phyloP scores from a whole-genome alignment of 2,888 invertebrate species.

The Rhogogaster chlorosoma region DNA sequence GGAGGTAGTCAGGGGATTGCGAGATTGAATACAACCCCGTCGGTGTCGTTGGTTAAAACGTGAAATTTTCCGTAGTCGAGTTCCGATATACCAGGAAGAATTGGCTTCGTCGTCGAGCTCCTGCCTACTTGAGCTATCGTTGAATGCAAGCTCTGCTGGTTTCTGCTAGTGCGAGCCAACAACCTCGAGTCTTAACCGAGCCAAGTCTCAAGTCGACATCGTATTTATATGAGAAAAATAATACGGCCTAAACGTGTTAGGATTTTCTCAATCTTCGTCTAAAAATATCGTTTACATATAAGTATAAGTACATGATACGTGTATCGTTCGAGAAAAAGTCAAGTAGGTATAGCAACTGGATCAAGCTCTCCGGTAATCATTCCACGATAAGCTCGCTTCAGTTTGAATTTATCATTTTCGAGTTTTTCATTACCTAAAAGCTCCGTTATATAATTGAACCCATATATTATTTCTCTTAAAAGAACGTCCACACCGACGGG shows the following conservation, averaged over 20 bases:
- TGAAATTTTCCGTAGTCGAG: constrained; percentile 19
- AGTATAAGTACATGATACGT: background rate
- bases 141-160: constrained; percentile 43
- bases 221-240: background rate
- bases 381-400: background rate
- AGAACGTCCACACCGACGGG: background rate
- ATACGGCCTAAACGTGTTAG: background rate
- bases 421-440: background rate
- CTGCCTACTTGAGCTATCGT: constrained; percentile 7
- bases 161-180: constrained; percentile 31
- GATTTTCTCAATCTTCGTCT: background rate
- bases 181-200: constrained; percentile 23
- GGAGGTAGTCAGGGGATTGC: background rate
- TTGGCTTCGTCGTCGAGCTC: constrained; percentile 44
- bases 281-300: background rate
- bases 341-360: background rate
- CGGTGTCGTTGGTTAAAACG: constrained; percentile 6
- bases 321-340: background rate
- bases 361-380: background rate
- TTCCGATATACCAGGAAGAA: constrained; percentile 32
- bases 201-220: constrained; percentile 34
- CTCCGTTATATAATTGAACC: background rate
- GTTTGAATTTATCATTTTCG: background rate
- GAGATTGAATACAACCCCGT: background rate
- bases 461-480: background rate